Evolutionary conservation across 2,797 vertebrate genomes (phyloP), one percentile per base, ranked within the genome.

Genomic region (Orestias chungarensis): DNA sequence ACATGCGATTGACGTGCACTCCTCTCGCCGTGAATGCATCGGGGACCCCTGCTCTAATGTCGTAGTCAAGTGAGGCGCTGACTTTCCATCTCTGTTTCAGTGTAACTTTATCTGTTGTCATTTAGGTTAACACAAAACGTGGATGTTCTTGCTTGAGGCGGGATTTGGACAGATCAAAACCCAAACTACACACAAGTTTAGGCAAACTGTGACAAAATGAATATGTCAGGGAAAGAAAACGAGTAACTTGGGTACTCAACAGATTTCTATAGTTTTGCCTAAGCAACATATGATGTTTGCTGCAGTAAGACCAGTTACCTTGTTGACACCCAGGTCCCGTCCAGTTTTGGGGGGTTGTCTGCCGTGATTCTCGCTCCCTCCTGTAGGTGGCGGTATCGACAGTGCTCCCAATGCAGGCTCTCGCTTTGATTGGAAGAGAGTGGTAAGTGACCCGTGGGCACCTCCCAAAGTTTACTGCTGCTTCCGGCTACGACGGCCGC

Each of bases 281-380:
- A n/a, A n/a, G n/a, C n/a, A n/a, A n/a, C n/a, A n/a, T n/a, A n/a
- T n/a, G n/a, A n/a, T n/a, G n/a, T n/a, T n/a, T n/a, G n/a, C n/a
- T n/a, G n/a, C n/a, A n/a, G n/a, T n/a, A 15, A 29, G 7, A 33
- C n/a, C 11, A 20, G 44, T 90, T 88, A 95, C 96, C 95, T 95
- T 3, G 95, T 96, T 76, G 96, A 97, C 80, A 97, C 93, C 97
- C 96, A 98, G 17, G 93, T 95, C 6, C 96, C 96, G 0, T 96
- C 93, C 67, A 97, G 91, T 66, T 87, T 93, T 8, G 95, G 95
- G 2, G 96, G 95, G 64, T 94, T 76, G 43, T 92, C 88, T 1
- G 93, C 92, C 31, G 94, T 93, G 83, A 94, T 91, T 73, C 85
- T 88, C 14, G 83, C 87, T 62, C 87, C 88, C 55, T 94, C 93